Conservation (phyloP, 2,113 vertebrate species). For the Sapajus apella region DNA sequence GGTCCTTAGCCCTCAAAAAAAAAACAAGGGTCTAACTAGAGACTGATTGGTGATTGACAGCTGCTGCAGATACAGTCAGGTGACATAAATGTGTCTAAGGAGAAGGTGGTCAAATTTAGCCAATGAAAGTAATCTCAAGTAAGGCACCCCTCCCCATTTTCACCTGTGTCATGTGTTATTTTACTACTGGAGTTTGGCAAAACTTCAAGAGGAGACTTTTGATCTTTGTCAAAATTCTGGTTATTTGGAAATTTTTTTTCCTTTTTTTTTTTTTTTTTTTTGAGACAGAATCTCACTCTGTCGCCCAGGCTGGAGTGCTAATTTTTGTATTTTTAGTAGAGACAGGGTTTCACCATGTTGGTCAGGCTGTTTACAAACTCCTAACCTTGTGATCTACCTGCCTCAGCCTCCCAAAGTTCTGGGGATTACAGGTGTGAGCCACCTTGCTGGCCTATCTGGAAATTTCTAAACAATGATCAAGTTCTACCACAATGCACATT, state of each 20-base stretch:
- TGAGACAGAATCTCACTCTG: no score
- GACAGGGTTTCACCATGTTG: no score
- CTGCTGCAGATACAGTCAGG: neutral
- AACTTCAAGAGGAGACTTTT: neutral
- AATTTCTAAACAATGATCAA: slow-evolving; percentile 42
- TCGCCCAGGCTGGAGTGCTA: no score
- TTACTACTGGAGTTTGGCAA: slow-evolving; percentile 19
- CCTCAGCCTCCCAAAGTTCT: no score
- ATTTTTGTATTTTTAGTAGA: no score
- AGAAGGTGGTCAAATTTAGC: neutral
- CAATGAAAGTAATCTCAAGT: neutral
- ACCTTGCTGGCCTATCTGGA: neutral
- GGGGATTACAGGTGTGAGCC: no score
- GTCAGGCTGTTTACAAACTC: no score
- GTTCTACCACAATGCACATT: neutral
- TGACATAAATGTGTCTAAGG: neutral
- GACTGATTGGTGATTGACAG: neutral
- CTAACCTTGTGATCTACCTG: no score
- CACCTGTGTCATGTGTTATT: neutral
- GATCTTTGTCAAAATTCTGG: neutral
- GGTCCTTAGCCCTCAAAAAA: neutral
- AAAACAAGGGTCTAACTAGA: neutral
- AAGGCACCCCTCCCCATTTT: neutral
- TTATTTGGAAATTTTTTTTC: slow-evolving; percentile 16
- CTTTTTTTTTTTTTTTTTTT: no score